Percentiles rank a stretch among this genome's conserved stretches.
Evolutionary conservation across 2,113 vertebrate genomes (phyloP).

Genomic region (Camelus dromedarius): DNA sequence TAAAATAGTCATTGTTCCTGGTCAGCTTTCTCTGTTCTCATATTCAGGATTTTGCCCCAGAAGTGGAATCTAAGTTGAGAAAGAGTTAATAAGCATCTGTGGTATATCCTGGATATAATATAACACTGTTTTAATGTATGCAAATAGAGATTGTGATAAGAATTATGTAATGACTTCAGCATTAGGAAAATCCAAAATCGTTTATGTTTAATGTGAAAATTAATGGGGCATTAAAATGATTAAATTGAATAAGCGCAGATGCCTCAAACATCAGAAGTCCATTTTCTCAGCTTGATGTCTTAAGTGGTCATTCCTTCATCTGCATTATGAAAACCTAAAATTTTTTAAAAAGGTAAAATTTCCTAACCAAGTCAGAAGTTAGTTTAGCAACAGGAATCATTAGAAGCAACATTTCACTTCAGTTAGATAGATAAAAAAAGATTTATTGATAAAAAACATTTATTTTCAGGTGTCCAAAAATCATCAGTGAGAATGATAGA

Average conservation of each 20-base stretch:
- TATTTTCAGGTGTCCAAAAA: not conserved
- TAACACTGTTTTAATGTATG: not conserved
- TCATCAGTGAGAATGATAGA: not conserved
- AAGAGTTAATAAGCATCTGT: not conserved
- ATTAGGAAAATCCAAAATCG: not conserved
- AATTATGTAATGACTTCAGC: not conserved
- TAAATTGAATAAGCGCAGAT: not conserved
- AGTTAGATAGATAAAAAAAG: not conserved
- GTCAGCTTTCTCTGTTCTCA: conserved; percentile 22
- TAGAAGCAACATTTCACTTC: conserved; percentile 34
- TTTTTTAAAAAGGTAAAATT: conserved; percentile 2
- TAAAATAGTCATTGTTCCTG: conserved; percentile 48
- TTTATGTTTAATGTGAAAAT: conserved; percentile 42
- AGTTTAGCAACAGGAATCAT: not conserved
- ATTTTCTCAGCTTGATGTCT: conserved; percentile 25
- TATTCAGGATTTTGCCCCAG: conserved; percentile 2
- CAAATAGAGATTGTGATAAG: conserved; percentile 8
- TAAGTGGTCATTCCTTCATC: not conserved
- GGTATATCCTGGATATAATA: not conserved
- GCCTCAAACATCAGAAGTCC: not conserved
- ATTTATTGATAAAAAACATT: not conserved
- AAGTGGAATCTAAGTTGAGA: conserved; percentile 14
- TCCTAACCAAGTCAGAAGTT: not conserved
- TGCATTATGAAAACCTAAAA: not conserved
- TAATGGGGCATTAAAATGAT: not conserved